phyloP scores from a whole-genome alignment of 2,888 invertebrate genomes.

The Andrena praecox region DNA sequence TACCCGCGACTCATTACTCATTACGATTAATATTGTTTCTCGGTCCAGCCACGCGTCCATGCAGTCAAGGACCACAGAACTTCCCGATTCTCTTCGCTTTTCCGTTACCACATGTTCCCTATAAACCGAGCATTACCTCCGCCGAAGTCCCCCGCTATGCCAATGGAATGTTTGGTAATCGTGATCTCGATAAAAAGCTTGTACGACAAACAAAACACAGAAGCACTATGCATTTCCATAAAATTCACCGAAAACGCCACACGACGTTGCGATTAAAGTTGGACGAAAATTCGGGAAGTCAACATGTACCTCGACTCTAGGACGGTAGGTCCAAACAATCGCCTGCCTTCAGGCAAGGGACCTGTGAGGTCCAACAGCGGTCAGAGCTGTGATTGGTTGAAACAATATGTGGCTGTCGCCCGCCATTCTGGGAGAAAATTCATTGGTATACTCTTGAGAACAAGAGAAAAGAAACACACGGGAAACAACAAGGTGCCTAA shows the following conservation, averaged over 20 bases:
- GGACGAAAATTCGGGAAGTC: slow-evolving; percentile 52
- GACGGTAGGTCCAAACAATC: slow-evolving; percentile 85
- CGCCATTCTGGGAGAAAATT: slow-evolving; percentile 75
- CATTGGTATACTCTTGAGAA: slow-evolving; percentile 14
- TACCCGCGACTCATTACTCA: slow-evolving; percentile 77
- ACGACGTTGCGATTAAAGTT: neutral
- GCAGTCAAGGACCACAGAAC: slow-evolving; percentile 70
- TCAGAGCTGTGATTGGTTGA: slow-evolving; percentile 85
- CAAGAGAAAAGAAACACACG: neutral
- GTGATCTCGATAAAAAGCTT: neutral
- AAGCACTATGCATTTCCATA: neutral
- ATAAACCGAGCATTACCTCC: neutral
- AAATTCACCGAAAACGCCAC: neutral
- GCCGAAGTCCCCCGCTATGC: neutral
- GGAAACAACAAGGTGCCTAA: neutral
- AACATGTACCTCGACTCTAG: slow-evolving; percentile 73
- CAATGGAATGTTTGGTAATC: neutral
- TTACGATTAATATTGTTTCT: slow-evolving; percentile 84
- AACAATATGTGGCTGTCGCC: slow-evolving; percentile 83
- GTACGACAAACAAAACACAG: neutral
- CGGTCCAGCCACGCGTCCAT: slow-evolving; percentile 85
- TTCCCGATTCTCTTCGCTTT: slow-evolving; percentile 45
- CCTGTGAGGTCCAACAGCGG: slow-evolving; percentile 85
- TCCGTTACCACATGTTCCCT: neutral
- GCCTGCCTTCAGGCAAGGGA: slow-evolving; percentile 85